Evolutionary conservation across 2,888 invertebrate species (phyloP).

Genomic region (Pseudolycoriella hygida): DNA sequence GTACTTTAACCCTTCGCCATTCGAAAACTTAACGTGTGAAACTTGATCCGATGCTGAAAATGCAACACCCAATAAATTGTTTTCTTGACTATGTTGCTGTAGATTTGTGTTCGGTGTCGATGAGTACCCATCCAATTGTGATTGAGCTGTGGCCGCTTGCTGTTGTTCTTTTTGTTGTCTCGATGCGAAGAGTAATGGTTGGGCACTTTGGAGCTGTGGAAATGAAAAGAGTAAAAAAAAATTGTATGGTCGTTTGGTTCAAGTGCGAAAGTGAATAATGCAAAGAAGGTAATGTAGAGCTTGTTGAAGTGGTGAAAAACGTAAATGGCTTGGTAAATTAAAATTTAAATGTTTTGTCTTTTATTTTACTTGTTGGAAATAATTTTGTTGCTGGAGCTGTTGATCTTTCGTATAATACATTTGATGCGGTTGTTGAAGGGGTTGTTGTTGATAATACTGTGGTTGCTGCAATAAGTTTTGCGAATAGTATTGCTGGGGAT

Average conservation of each 20-base stretch:
- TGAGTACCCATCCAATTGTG: neutral
- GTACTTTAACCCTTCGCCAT: slow-evolving; percentile 18
- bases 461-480: too few species aligned
- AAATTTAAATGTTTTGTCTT: neutral
- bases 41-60: slow-evolving; percentile 31
- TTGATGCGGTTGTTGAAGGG: slow-evolving; percentile 9
- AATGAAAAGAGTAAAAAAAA: too few species aligned
- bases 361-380: neutral
- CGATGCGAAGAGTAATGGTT: slow-evolving; percentile 4
- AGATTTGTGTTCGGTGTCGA: neutral
- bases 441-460: slow-evolving; percentile 5
- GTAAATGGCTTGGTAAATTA: too few species aligned
- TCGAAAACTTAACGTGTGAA: slow-evolving; percentile 31
- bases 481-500: too few species aligned
- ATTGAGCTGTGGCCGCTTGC: too few species aligned
- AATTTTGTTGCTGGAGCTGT: slow-evolving; percentile 11
- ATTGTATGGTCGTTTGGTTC: too few species aligned
- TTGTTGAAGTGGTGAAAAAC: too few species aligned
- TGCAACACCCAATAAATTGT: slow-evolving; percentile 12
- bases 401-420: slow-evolving; percentile 13
- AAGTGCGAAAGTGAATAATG: too few species aligned
- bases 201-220: slow-evolving; percentile 16
- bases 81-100: neutral
- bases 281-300: too few species aligned
- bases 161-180: too few species aligned